phyloP scores from a whole-genome alignment of 1,140 invertebrate genomes.

The Psilanteris sp. region DNA sequence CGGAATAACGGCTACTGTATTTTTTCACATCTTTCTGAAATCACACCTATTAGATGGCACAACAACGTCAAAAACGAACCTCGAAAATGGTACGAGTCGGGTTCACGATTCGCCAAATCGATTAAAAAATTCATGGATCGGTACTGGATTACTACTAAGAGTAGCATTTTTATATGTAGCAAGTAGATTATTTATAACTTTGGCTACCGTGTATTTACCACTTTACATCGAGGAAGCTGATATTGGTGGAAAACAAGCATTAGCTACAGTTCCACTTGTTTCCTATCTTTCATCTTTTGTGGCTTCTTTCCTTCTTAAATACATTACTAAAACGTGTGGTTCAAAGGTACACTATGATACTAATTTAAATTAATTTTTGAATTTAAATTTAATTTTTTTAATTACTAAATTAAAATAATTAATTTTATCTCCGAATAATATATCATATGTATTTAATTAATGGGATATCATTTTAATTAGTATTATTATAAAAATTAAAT shows the following conservation, averaged over 20 bases:
- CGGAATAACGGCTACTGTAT: conserved; percentile 80
- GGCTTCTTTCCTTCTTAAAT: conserved; percentile 88
- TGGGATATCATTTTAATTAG: too few species aligned
- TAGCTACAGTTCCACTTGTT: conserved; percentile 93
- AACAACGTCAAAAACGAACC: conserved; percentile 16
- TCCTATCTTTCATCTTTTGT: conserved; percentile 92
- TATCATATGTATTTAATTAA: neutral
- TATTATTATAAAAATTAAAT: too few species aligned
- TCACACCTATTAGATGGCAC: conserved; percentile 69
- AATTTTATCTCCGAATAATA: conserved; percentile 9
- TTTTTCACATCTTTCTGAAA: conserved; percentile 82
- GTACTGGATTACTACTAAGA: conserved; percentile 67
- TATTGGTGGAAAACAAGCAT: conserved; percentile 81
- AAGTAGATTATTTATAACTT: conserved; percentile 89
- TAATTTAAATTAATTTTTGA: too few species aligned
- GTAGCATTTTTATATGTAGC: conserved; percentile 85
- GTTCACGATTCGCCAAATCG: conserved; percentile 53
- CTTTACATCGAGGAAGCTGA: conserved; percentile 88
- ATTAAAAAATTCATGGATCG: conserved; percentile 63
- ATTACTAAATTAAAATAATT: too few species aligned
- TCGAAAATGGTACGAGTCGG: conserved; percentile 48
- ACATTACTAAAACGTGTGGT: conserved; percentile 81
- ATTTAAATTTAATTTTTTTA: too few species aligned
- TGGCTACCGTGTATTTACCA: conserved; percentile 92
- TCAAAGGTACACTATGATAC: too few species aligned